Evolutionary conservation across 2,888 invertebrate genomes (phyloP).

Genomic region (Leuctra nigra): DNA sequence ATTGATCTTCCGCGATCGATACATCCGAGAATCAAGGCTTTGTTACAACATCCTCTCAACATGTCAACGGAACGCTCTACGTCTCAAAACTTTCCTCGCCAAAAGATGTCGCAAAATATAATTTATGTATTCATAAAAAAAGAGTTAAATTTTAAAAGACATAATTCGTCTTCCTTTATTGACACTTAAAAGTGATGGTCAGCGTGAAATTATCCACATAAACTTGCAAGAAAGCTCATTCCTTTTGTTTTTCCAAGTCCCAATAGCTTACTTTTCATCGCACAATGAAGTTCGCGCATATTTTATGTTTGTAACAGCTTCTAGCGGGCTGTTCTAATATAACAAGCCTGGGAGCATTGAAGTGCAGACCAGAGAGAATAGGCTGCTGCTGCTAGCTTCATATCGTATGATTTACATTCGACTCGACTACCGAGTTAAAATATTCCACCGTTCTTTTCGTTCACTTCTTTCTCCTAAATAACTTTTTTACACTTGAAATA

Average conservation of each 20-base stretch:
- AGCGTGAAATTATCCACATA: too few relatives aligned
- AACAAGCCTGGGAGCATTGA: constrained; percentile 12
- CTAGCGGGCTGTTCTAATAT: background rate
- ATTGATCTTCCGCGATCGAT: too few relatives aligned
- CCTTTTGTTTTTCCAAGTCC: background rate
- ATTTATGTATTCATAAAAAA: too few relatives aligned
- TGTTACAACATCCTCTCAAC: too few relatives aligned
- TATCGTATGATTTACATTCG: constrained; percentile 13
- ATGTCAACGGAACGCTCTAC: too few relatives aligned
- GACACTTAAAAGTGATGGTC: too few relatives aligned
- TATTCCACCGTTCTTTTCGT: constrained; percentile 13
- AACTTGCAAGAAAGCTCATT: background rate
- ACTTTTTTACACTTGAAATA: constrained; percentile 15
- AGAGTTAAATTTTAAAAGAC: too few relatives aligned
- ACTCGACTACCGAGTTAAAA: constrained; percentile 15
- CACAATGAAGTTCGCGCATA: constrained; percentile 6
- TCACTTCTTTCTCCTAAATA: constrained; percentile 15
- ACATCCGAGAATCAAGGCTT: too few relatives aligned
- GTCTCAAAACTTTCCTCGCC: too few relatives aligned
- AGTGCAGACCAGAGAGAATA: background rate
- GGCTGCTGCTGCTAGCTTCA: background rate
- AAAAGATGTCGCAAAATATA: too few relatives aligned
- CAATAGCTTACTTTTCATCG: background rate
- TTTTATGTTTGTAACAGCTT: constrained; percentile 3
- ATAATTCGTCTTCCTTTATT: too few relatives aligned